Conservation (phyloP, 2,113 vertebrate species). For the Patagioenas fasciata region DNA sequence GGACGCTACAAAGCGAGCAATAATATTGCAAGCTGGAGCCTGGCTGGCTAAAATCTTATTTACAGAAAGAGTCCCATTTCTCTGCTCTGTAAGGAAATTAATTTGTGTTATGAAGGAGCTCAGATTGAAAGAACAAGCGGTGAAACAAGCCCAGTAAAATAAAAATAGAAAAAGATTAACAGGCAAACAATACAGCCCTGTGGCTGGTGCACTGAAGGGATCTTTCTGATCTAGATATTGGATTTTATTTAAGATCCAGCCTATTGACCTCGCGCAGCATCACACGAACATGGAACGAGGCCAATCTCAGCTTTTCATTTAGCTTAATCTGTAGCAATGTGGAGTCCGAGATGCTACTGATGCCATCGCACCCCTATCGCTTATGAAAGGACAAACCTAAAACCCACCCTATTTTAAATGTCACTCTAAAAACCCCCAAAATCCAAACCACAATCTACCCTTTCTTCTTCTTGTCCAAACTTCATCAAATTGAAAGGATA, state of each 20-base stretch:
- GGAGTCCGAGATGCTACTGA: not conserved
- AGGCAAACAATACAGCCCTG: not conserved
- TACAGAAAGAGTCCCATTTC: not conserved
- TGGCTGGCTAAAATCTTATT: not conserved
- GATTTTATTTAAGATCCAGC: not conserved
- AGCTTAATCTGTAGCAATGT: not conserved
- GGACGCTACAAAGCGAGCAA: not conserved
- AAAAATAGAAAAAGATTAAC: conserved; percentile 21
- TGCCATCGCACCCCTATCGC: not conserved
- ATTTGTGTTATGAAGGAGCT: not conserved
- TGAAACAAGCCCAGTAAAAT: not conserved
- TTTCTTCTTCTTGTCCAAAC: not conserved
- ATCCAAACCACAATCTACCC: not conserved
- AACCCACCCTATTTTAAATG: fast-evolving
- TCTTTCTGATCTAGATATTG: not conserved
- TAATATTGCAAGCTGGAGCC: not conserved
- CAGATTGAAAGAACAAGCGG: not conserved
- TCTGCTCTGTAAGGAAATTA: conserved; percentile 33
- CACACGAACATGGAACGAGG: not conserved
- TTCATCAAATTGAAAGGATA: not conserved
- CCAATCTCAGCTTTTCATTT: not conserved
- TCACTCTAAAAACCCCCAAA: not conserved
- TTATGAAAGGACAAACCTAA: not conserved
- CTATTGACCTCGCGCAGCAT: not conserved
- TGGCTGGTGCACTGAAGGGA: not conserved